phyloP scores from a whole-genome alignment of 2,888 invertebrate species.

The Drosophila anomelani region DNA sequence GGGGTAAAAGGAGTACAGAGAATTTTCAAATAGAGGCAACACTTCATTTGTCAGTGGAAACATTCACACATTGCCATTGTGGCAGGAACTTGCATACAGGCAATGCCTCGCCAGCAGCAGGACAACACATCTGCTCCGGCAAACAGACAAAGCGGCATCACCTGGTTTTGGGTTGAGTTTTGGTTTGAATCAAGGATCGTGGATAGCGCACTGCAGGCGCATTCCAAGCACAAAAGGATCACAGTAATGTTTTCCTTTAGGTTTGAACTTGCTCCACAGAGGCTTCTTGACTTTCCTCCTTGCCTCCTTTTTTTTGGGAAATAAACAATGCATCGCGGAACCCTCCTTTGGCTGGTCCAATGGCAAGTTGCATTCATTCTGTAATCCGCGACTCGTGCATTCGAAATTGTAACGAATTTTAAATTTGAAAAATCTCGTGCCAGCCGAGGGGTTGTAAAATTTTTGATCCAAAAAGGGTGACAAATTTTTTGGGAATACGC shows the following conservation, averaged over 20 bases:
- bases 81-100: constrained; percentile 24
- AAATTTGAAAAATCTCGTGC: constrained; percentile 28
- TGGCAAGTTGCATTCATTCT: constrained; percentile 58
- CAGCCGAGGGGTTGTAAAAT: constrained; percentile 36
- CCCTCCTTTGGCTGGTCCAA: constrained; percentile 36
- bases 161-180: constrained; percentile 48
- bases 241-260: constrained; percentile 15
- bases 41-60: constrained; percentile 70
- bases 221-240: constrained; percentile 41
- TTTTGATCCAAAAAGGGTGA: constrained; percentile 37
- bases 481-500: constrained; percentile 20
- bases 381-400: constrained; percentile 67
- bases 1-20: constrained; percentile 32
- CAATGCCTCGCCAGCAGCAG: constrained; percentile 34
- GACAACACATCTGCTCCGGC: constrained; percentile 69
- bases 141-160: constrained; percentile 49
- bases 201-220: constrained; percentile 56
- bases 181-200: constrained; percentile 11
- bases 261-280: constrained; percentile 50
- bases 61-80: constrained; percentile 56
- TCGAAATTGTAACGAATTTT: constrained; percentile 73
- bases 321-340: constrained; percentile 59
- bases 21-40: constrained; percentile 53
- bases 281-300: constrained; percentile 73
- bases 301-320: background rate